A percentile compares a stretch with the other conserved stretches of the same genome.
phyloP scores from a whole-genome alignment of 2,888 invertebrate species.

The Ferrisia virgata region DNA sequence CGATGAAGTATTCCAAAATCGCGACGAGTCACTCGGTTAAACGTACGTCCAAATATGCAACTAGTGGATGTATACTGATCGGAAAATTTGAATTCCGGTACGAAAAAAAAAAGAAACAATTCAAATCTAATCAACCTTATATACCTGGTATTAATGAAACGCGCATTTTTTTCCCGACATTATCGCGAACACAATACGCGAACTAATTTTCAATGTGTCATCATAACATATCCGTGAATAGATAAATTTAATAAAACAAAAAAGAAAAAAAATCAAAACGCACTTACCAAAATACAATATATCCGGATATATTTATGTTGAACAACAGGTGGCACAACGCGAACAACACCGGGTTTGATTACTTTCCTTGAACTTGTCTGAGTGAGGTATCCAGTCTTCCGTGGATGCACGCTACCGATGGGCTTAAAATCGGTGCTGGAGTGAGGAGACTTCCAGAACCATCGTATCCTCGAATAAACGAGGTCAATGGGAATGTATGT shows the following conservation, averaged over 20 bases:
- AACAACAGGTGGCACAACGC: slow-evolving; percentile 40
- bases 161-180: background rate
- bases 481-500: slow-evolving; percentile 43
- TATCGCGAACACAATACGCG: slow-evolving; percentile 5
- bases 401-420: slow-evolving; percentile 8
- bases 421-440: slow-evolving; percentile 18
- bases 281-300: slow-evolving; percentile 30
- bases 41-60: background rate
- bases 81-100: background rate
- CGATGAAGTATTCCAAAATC: background rate
- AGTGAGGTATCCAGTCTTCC: slow-evolving; percentile 28
- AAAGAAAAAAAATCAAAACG: slow-evolving; percentile 15
- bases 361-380: slow-evolving; percentile 44
- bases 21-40: background rate
- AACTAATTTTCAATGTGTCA: background rate
- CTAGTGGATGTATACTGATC: background rate
- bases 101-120: background rate
- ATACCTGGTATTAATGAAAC: background rate
- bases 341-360: slow-evolving; percentile 39
- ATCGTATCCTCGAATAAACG: slow-evolving; percentile 15
- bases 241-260: slow-evolving; percentile 1
- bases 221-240: background rate
- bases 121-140: background rate
- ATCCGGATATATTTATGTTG: slow-evolving; percentile 32
- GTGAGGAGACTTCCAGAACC: slow-evolving; percentile 35